Evolutionary conservation across 1,140 invertebrate species (phyloP), one percentile per base, ranked within the genome.

Genomic region (Heliothis subflexa): DNA sequence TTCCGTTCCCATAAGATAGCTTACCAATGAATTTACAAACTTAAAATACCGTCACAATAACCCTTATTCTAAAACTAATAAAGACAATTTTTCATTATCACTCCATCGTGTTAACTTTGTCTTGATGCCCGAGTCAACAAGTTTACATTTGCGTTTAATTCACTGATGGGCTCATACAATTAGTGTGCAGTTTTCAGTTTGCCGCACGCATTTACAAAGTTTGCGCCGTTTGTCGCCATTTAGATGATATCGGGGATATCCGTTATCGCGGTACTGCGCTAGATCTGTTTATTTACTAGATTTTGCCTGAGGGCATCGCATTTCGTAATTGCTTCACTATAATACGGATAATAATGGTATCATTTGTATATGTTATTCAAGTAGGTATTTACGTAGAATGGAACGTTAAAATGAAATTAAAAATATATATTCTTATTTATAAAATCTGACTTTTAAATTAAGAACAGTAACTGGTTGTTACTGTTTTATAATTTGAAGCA

Each of bases 241-340:
- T 33, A 62, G 47, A 75, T 75, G 14, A 40, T 75, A 75, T 75
- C 57, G 25, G 18, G n/a, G 47, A 57, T 75, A 75, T 75, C 45
- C 47, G 57, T 62, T 75, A 75, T 75, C 45, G 59, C 18, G 12
- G 10, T 52, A 7, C 47, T 64, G 28, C 11, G 13, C 47, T 75
- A 52, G 73, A 64, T 75, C 18, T 64, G 45, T 40, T 64, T 75
- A 75, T 75, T 75, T 64, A 59, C 47, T 64, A 75, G 57, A 59
- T 61, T 74, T 52, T 16, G n/a, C 12, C 47, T 62, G 21, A 12
- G 33, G 14, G 33, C 55, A 2, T 59, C 28, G 33, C 14, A n/a
- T 21, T 73, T 21, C 55, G 55, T 28, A n/a, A 33, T 73, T 73
- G 54, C 16, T 10, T 25, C n/a, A 11, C 2, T 28, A 50, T 11